Percentiles rank a stretch among this genome's conserved stretches.
These are phyloP conservation scores for Anadara kagoshimensis DNA, from an alignment of 1,140 invertebrate species.

Conservation along the genomic window DNA sequence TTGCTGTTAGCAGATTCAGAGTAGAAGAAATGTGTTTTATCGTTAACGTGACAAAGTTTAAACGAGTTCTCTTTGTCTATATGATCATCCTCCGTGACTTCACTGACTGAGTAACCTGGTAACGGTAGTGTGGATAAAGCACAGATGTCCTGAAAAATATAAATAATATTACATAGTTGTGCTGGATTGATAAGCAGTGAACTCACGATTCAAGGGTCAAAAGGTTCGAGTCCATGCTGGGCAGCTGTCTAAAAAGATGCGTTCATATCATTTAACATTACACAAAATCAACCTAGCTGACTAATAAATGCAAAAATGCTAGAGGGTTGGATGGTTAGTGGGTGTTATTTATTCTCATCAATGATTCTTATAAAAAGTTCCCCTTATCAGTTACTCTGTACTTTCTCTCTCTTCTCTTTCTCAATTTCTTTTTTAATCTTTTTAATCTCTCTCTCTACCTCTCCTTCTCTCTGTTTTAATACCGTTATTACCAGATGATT, in stretches of 20 bases:
- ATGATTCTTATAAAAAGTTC: no score
- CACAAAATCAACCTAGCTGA: background rate
- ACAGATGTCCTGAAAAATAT: conserved; percentile 69
- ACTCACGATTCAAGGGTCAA: background rate
- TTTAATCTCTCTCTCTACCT: no score
- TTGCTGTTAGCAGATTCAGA: conserved; percentile 73
- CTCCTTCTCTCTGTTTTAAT: background rate
- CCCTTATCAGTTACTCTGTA: no score
- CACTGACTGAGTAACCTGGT: conserved; percentile 77
- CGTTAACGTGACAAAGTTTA: conserved; percentile 78
- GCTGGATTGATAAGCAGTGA: background rate
- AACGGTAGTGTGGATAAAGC: conserved; percentile 80
- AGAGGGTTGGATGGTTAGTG: no score
- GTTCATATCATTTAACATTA: no score
- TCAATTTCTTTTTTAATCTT: no score
- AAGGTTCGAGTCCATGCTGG: background rate
- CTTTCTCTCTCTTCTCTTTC: no score
- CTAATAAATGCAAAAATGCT: no score
- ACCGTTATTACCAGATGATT: no score
- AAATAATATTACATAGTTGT: background rate
- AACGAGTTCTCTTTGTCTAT: conserved; percentile 74
- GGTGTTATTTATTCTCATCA: no score
- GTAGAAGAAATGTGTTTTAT: conserved; percentile 77
- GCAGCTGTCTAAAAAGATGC: background rate
- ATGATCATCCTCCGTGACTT: conserved; percentile 46